A percentile compares a stretch with the other conserved stretches of the same genome.
Evolutionary conservation across 2,113 vertebrate species (phyloP).

Genomic region (Procapra przewalskii): DNA sequence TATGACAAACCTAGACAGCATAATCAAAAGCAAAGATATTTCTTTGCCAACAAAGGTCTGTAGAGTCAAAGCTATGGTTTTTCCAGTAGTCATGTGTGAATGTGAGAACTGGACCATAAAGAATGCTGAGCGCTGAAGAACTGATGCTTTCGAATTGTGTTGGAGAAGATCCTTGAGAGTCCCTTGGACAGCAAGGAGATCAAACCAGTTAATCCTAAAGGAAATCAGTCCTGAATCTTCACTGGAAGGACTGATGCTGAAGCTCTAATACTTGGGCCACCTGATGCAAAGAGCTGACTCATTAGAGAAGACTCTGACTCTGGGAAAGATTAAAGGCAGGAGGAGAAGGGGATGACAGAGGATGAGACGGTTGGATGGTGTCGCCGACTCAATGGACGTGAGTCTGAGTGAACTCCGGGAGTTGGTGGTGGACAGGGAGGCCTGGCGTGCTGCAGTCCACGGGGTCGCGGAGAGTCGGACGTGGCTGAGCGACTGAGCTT

Average conservation of each 20-base stretch:
- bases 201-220: not conserved
- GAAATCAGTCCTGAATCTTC: not conserved
- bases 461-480: not conserved
- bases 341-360: not conserved
- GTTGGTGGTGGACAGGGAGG: not conserved
- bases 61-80: not conserved
- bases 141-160: not conserved
- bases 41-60: not conserved
- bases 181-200: not conserved
- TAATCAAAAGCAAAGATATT: not conserved
- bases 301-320: not conserved
- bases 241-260: not conserved
- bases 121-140: not conserved
- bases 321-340: not conserved
- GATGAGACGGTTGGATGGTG: not conserved
- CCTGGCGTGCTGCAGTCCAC: not conserved
- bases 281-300: not conserved
- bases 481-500: not conserved
- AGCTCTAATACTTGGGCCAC: not conserved
- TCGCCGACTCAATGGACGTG: not conserved
- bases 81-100: not conserved
- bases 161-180: not conserved
- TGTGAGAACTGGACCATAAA: not conserved
- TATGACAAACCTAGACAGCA: not conserved
- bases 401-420: fast-evolving